A percentile compares a stretch with the other conserved stretches of the same genome.
These are phyloP conservation scores for Desmodus rotundus DNA, from an alignment of 2,113 vertebrate species.

Conservation along the genomic window DNA sequence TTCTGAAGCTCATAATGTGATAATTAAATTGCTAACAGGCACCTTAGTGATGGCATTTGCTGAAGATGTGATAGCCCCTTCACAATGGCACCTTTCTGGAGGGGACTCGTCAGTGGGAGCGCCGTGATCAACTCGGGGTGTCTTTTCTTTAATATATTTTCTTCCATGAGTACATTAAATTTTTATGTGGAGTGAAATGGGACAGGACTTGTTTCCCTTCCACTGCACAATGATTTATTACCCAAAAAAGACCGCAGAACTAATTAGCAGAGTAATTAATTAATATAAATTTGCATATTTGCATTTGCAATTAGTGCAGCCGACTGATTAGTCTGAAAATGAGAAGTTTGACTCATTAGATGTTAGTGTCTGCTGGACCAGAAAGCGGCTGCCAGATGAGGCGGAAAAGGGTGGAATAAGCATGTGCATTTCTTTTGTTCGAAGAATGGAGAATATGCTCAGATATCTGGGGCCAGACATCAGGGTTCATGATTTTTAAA, in stretches of 20 bases:
- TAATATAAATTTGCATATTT: conserved; percentile 99
- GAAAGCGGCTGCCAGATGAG: conserved; percentile 97
- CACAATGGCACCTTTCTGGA: conserved; percentile 82
- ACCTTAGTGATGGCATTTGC: conserved; percentile 89
- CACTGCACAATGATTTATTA: conserved; percentile 99
- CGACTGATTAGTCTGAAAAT: conserved; percentile 99
- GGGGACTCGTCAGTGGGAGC: conserved; percentile 73
- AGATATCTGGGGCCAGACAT: conserved; percentile 74
- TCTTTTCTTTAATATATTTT: conserved; percentile 75
- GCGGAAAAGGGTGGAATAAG: conserved; percentile 88
- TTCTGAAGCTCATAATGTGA: conserved; percentile 96
- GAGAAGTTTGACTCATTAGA: conserved; percentile 99
- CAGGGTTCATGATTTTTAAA: conserved; percentile 61
- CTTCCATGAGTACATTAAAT: conserved; percentile 88
- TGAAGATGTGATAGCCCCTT: conserved; percentile 80
- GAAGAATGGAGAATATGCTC: conserved; percentile 70
- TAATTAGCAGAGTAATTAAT: conserved; percentile 99
- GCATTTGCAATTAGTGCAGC: conserved; percentile 99
- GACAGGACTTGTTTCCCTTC: conserved; percentile 89
- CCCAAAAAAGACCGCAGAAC: conserved; percentile 98
- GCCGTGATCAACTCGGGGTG: conserved; percentile 67
- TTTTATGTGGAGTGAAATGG: conserved; percentile 92
- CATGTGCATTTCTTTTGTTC: conserved; percentile 83
- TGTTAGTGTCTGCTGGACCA: conserved; percentile 93
- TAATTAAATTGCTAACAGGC: conserved; percentile 98